Conservation (phyloP, 2,797 vertebrate species). For the Siniperca scherzeri region DNA sequence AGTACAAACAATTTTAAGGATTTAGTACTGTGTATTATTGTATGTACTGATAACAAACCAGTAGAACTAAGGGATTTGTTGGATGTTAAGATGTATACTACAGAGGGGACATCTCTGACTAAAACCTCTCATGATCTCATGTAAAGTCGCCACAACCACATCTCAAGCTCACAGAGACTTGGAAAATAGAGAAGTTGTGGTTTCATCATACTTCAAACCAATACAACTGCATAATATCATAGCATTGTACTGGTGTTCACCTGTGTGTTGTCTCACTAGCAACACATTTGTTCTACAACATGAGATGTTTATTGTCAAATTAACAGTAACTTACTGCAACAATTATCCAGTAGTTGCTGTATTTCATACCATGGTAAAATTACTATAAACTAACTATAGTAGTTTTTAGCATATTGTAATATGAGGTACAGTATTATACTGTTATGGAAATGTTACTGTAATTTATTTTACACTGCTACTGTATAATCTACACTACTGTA, state of each 20-base stretch:
- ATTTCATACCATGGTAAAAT: too few relatives aligned
- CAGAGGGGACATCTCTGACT: constrained; percentile 9
- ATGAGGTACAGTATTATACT: too few relatives aligned
- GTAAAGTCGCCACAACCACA: not conserved
- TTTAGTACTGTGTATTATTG: not conserved
- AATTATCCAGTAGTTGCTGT: too few relatives aligned
- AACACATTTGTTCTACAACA: not conserved
- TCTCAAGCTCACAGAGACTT: not conserved
- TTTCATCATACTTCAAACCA: constrained; percentile 10
- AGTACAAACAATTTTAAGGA: constrained; percentile 24
- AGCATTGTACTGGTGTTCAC: not conserved
- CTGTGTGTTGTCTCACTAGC: not conserved
- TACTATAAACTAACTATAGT: too few relatives aligned
- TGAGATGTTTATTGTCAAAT: not conserved
- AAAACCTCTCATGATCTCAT: not conserved
- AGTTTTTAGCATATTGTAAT: too few relatives aligned
- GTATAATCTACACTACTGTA: too few relatives aligned
- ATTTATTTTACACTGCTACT: too few relatives aligned
- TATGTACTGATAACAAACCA: not conserved
- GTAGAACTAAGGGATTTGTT: constrained; percentile 16
- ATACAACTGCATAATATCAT: not conserved
- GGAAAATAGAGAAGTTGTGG: not conserved
- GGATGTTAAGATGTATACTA: constrained; percentile 1
- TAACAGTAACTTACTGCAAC: too few relatives aligned
- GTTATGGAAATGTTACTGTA: too few relatives aligned